phyloP scores from a whole-genome alignment of 2,888 invertebrate species.

The Ypsolopha scabrella region DNA sequence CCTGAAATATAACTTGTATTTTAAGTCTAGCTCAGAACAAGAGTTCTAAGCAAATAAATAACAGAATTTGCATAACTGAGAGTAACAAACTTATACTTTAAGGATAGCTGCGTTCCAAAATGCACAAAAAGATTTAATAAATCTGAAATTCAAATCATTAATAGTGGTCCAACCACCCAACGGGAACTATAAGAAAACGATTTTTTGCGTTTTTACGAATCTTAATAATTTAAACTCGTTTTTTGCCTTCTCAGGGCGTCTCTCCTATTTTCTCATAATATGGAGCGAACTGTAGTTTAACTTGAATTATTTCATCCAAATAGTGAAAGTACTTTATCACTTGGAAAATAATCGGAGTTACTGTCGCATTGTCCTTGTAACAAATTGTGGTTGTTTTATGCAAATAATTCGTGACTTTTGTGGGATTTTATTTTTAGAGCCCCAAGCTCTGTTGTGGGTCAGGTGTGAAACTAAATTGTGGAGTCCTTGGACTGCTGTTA shows the following conservation, averaged over 20 bases:
- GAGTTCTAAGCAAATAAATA: constrained; percentile 6
- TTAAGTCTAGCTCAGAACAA: constrained; percentile 1
- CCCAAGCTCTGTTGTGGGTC: too few relatives aligned
- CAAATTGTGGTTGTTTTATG: not conserved
- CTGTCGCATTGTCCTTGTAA: constrained; percentile 3
- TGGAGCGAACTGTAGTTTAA: not conserved
- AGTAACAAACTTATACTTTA: not conserved
- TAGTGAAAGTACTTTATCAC: constrained; percentile 11
- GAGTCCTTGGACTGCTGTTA: too few relatives aligned
- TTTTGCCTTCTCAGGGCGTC: too few relatives aligned
- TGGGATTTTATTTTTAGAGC: not conserved
- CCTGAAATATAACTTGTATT: constrained; percentile 7
- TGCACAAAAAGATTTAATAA: too few relatives aligned
- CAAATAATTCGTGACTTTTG: not conserved
- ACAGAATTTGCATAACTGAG: constrained; percentile 5
- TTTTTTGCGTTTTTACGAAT: too few relatives aligned
- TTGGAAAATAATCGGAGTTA: constrained; percentile 12
- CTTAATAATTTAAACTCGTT: too few relatives aligned
- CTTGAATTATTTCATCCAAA: not conserved
- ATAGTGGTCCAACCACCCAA: too few relatives aligned
- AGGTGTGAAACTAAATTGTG: too few relatives aligned
- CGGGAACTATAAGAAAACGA: too few relatives aligned
- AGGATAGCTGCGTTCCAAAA: too few relatives aligned
- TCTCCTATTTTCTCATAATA: too few relatives aligned
- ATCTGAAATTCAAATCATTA: too few relatives aligned